phyloP scores from a whole-genome alignment of 2,888 invertebrate species.

The Deroplatys truncata region DNA sequence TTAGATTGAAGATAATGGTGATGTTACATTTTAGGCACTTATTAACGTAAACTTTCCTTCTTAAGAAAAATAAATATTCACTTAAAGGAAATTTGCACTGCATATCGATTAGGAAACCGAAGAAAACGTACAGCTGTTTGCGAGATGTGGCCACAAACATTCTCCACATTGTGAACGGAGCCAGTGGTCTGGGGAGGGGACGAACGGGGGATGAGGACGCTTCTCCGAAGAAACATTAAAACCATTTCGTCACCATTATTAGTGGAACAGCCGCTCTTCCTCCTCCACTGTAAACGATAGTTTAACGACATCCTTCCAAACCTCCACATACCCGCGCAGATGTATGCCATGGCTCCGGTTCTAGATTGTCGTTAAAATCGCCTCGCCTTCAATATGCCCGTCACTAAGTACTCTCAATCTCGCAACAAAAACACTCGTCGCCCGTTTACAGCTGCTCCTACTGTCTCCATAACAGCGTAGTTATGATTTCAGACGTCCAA shows the following conservation, averaged over 20 bases:
- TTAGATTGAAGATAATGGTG: no score
- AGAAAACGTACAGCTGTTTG: neutral
- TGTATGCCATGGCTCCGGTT: neutral
- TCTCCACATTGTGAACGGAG: neutral
- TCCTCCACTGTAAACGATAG: neutral
- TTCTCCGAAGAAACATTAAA: constrained; percentile 2
- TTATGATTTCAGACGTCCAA: neutral
- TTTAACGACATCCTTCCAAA: constrained; percentile 7
- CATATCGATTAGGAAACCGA: neutral
- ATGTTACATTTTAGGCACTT: no score
- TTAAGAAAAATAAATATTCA: no score
- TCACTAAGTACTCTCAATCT: neutral
- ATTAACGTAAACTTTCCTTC: no score
- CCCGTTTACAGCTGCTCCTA: neutral
- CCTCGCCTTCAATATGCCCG: neutral
- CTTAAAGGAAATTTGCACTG: neutral
- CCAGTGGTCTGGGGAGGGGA: neutral
- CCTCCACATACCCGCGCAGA: neutral
- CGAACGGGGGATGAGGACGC: neutral
- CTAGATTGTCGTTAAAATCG: neutral
- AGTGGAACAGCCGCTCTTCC: neutral
- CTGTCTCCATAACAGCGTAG: neutral
- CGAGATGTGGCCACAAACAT: neutral
- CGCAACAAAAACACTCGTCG: neutral
- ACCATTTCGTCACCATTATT: constrained; percentile 8